phyloP scores from a whole-genome alignment of 2,888 invertebrate genomes.

The Lapara coniferarum region DNA sequence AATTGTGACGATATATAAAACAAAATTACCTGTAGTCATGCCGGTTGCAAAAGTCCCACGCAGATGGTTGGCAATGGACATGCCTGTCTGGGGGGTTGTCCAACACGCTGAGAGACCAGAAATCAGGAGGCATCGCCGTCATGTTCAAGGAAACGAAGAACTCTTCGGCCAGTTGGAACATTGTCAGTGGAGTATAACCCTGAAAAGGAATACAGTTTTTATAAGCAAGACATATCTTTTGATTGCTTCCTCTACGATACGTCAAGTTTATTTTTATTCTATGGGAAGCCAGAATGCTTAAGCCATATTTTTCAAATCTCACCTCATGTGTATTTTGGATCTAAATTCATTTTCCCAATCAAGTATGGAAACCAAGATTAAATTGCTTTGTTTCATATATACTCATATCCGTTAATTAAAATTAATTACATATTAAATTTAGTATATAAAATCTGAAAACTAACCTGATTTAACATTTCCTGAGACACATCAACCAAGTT shows the following conservation, averaged over 20 bases:
- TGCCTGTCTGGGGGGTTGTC: conserved; percentile 90
- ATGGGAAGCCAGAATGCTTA: too few species aligned
- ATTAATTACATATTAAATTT: too few species aligned
- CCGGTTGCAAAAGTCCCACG: conserved; percentile 97
- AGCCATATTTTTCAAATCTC: too few species aligned
- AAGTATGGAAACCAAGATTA: too few species aligned
- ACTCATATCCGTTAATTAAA: too few species aligned
- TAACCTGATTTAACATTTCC: conserved; percentile 90
- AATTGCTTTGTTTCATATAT: too few species aligned
- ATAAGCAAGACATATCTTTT: too few species aligned
- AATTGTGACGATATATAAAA: neutral
- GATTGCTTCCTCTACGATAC: neutral
- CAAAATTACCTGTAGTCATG: conserved; percentile 89
- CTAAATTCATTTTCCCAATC: too few species aligned
- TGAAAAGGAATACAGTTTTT: conserved; percentile 57
- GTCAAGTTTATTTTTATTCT: neutral
- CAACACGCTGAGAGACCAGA: conserved; percentile 94
- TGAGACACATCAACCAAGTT: conserved; percentile 92
- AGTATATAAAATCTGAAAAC: neutral
- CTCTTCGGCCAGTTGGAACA: conserved; percentile 95
- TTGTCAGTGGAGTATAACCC: conserved; percentile 92
- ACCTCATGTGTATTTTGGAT: too few species aligned
- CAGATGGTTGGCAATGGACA: conserved; percentile 94
- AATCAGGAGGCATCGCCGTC: conserved; percentile 92
- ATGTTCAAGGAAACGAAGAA: conserved; percentile 96